Evolutionary conservation across 2,797 vertebrate genomes (phyloP).

Genomic region (Lemur catta): DNA sequence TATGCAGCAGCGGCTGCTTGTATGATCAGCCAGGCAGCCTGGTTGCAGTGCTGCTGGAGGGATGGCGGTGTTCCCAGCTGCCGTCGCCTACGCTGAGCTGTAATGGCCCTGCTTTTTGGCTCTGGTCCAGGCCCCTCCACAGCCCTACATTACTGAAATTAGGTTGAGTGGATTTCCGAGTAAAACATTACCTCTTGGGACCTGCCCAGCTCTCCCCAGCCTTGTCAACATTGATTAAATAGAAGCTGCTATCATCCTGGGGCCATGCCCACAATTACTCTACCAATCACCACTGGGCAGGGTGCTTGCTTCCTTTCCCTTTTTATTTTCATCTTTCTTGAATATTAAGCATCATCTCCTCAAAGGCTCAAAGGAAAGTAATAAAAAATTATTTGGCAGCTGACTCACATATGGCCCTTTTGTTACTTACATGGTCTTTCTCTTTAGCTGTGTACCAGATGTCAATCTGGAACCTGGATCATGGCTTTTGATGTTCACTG

Average conservation of each 20-base stretch:
- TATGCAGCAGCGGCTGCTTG: constrained; percentile 69
- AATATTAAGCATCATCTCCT: constrained; percentile 77
- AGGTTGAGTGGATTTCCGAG: constrained; percentile 88
- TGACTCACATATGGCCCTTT: constrained; percentile 60
- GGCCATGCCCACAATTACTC: constrained; percentile 81
- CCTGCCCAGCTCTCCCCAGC: constrained; percentile 83
- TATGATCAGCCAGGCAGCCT: constrained; percentile 62
- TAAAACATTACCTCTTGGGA: constrained; percentile 87
- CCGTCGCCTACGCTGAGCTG: constrained; percentile 67
- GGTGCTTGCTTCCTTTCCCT: constrained; percentile 75
- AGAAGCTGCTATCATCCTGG: constrained; percentile 83
- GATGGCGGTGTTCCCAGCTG: constrained; percentile 82
- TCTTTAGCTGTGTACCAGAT: neutral
- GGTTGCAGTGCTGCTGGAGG: constrained; percentile 67
- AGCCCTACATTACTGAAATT: constrained; percentile 88
- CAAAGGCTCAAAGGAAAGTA: constrained; percentile 69
- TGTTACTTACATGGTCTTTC: constrained; percentile 42
- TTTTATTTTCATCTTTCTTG: constrained; percentile 75
- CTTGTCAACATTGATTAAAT: constrained; percentile 88
- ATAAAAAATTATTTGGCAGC: constrained; percentile 52
- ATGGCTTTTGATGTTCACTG: neutral
- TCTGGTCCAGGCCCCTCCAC: constrained; percentile 81
- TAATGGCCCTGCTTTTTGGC: constrained; percentile 84
- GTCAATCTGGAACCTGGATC: neutral
- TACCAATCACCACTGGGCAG: constrained; percentile 78